Percentiles rank a stretch among this genome's conserved stretches.
Conservation (phyloP, 2,888 invertebrate genomes). For the Nycteola revayana region DNA sequence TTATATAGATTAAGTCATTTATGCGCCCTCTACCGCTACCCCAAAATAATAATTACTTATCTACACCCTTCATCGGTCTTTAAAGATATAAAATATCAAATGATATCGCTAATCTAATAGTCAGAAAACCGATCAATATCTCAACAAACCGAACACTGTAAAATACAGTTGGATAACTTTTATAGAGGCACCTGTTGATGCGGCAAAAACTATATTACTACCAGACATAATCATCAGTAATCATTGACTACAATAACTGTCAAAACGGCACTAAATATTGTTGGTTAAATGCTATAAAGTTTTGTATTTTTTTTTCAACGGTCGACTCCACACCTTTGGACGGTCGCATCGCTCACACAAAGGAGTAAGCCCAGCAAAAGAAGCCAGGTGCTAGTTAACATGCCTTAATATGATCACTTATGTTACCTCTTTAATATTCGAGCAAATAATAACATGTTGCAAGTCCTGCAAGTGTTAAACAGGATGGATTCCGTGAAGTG, state of each 20-base stretch:
- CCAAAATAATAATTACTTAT: too few relatives aligned
- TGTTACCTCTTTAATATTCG: slow-evolving; percentile 44
- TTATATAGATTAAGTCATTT: too few relatives aligned
- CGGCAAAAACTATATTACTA: slow-evolving; percentile 61
- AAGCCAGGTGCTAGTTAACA: slow-evolving; percentile 61
- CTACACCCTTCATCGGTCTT: too few relatives aligned
- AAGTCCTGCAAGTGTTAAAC: neutral
- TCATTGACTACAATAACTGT: slow-evolving; percentile 79
- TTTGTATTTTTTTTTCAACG: slow-evolving; percentile 72
- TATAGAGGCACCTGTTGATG: slow-evolving; percentile 60
- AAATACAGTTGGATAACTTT: slow-evolving; percentile 33
- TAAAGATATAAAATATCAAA: too few relatives aligned
- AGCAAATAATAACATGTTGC: slow-evolving; percentile 9
- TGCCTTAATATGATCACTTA: slow-evolving; percentile 40
- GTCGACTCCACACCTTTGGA: slow-evolving; percentile 65
- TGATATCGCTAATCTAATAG: slow-evolving; percentile 3
- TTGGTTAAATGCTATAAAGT: slow-evolving; percentile 76
- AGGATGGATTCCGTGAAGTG: too few relatives aligned
- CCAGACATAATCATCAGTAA: slow-evolving; percentile 67
- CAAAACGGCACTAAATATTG: slow-evolving; percentile 79
- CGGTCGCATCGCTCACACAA: slow-evolving; percentile 37
- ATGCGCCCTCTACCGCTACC: too few relatives aligned
- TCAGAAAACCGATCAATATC: slow-evolving; percentile 24
- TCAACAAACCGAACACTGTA: slow-evolving; percentile 25
- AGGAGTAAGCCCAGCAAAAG: slow-evolving; percentile 51